These are phyloP conservation scores for Marmota flaviventris DNA, from an alignment of 2,113 vertebrate genomes.

Conservation along the genomic window DNA sequence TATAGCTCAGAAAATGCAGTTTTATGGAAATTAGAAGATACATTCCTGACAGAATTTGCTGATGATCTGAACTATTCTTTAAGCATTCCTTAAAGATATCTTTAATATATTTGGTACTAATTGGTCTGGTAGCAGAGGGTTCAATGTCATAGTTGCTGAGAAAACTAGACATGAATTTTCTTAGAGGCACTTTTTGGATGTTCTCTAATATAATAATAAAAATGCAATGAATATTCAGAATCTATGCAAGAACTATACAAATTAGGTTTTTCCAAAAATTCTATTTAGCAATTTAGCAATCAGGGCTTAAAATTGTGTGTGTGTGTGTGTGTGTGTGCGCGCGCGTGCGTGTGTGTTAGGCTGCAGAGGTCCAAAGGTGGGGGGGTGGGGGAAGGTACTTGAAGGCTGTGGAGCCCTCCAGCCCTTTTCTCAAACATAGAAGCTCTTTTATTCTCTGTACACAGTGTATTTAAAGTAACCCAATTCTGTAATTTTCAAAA, in stretches of 20 bases:
- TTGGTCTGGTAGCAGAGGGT: not conserved
- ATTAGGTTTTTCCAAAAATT: not conserved
- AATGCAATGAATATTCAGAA: not conserved
- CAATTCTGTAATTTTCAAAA: not conserved
- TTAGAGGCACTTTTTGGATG: not conserved
- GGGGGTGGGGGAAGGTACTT: not conserved
- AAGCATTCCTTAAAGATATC: not conserved
- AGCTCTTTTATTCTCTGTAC: not conserved
- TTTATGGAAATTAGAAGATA: not conserved
- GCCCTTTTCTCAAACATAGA: not conserved
- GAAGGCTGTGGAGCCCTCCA: not conserved
- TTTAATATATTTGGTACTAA: not conserved
- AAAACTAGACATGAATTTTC: not conserved
- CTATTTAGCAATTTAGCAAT: not conserved
- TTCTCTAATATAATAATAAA: not conserved
- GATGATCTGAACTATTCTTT: not conserved
- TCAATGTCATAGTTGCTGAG: not conserved
- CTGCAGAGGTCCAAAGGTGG: not conserved
- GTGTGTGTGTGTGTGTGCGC: not conserved
- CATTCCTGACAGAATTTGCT: not conserved
- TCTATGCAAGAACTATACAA: not conserved
- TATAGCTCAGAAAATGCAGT: not conserved
- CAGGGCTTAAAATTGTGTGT: not conserved
- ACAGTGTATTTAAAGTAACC: not conserved
- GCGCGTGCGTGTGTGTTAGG: not conserved